Percentiles rank a stretch among this genome's conserved stretches.
These are phyloP conservation scores for Craterocephalus amniculus DNA, from an alignment of 2,797 vertebrate genomes.

Conservation along the genomic window DNA sequence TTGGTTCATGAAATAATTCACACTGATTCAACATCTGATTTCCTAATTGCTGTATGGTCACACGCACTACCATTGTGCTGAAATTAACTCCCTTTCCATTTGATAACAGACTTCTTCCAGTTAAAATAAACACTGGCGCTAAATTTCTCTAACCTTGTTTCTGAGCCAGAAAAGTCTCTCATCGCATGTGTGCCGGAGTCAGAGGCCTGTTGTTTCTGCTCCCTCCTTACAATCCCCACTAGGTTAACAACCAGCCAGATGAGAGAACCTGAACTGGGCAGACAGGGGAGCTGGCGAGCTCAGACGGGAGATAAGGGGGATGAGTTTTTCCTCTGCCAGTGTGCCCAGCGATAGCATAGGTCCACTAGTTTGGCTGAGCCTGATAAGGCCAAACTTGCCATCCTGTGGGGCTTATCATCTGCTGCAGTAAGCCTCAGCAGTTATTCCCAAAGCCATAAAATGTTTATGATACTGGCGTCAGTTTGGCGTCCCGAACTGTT, in stretches of 20 bases:
- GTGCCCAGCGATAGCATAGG: constrained; percentile 59
- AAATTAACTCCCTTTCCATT: constrained; percentile 51
- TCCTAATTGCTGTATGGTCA: constrained; percentile 52
- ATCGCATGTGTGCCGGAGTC: constrained; percentile 10
- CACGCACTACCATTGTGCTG: constrained; percentile 59
- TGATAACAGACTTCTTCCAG: constrained; percentile 54
- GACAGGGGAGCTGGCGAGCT: constrained; percentile 20
- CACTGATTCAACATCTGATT: constrained; percentile 44
- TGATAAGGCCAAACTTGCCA: constrained; percentile 70
- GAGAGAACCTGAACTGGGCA: constrained; percentile 44
- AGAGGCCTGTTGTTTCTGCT: constrained; percentile 13
- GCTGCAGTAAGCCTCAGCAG: constrained; percentile 61
- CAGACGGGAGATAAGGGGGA: constrained; percentile 60
- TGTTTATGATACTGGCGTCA: constrained; percentile 65
- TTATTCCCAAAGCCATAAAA: constrained; percentile 57
- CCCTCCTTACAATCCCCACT: background rate
- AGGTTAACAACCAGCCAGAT: constrained; percentile 4
- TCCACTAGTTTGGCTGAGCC: constrained; percentile 46
- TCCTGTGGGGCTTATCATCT: constrained; percentile 74
- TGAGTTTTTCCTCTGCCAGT: constrained; percentile 46
- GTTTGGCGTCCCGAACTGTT: constrained; percentile 38
- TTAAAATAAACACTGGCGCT: constrained; percentile 62
- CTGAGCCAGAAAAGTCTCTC: constrained; percentile 30
- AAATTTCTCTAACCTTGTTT: constrained; percentile 28
- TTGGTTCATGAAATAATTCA: constrained; percentile 28